Evolutionary conservation across 2,888 invertebrate species (phyloP).

Genomic region (Sylvicola cinctus): DNA sequence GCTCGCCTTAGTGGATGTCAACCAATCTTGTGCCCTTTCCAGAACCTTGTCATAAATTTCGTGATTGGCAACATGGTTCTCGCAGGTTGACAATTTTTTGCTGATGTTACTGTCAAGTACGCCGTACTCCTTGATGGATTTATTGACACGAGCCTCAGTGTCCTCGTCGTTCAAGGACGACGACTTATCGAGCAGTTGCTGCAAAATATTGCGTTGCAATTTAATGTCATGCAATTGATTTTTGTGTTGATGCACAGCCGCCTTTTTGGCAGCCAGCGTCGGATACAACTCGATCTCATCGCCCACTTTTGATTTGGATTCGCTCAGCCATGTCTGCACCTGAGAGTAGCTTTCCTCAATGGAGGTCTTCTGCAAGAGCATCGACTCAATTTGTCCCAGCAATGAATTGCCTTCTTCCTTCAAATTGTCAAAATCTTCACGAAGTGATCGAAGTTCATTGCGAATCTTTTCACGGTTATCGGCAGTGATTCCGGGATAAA

Average conservation of each 20-base stretch:
- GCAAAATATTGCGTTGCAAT: conserved; percentile 64
- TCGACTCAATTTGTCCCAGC: conserved; percentile 71
- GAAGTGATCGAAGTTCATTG: conserved; percentile 54
- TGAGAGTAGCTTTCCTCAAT: conserved; percentile 84
- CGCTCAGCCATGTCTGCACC: conserved; percentile 69
- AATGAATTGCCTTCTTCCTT: conserved; percentile 67
- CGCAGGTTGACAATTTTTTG: conserved; percentile 40
- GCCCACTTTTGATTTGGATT: conserved; percentile 52
- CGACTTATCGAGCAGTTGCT: conserved; percentile 66
- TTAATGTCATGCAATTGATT: conserved; percentile 67
- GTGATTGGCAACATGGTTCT: conserved; percentile 57
- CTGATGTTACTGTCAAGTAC: conserved; percentile 43
- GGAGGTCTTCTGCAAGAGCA: conserved; percentile 74
- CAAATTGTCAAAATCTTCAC: conserved; percentile 66
- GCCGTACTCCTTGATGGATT: conserved; percentile 51
- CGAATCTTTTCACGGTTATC: conserved; percentile 74
- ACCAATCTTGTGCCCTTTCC: conserved; percentile 66
- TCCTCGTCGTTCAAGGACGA: conserved; percentile 60
- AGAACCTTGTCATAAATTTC: conserved; percentile 62
- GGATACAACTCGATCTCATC: conserved; percentile 52
- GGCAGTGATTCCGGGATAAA: conserved; percentile 70
- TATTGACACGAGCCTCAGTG: conserved; percentile 49
- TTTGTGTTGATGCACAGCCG: conserved; percentile 61
- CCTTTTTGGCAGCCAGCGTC: conserved; percentile 73
- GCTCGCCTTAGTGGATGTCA: conserved; percentile 59